Base-by-base conservation (phyloP, 2,113 vertebrate species). In the Dicentrarchus labrax region DNA sequence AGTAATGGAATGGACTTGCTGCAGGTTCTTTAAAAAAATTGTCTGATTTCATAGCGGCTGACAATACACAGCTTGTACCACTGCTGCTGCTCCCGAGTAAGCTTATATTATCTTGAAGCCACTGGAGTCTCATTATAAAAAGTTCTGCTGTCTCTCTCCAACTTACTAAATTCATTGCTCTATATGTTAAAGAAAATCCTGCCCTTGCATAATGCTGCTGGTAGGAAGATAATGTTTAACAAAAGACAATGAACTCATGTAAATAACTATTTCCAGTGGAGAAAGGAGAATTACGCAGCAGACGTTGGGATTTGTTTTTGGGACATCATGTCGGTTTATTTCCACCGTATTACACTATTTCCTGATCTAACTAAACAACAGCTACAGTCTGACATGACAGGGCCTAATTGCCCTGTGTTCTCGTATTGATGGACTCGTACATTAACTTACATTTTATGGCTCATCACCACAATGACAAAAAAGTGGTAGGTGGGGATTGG, bases 381-480 rank as follows among this genome's bases (percentile, higher is more conserved):
- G 19, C 43, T 7, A 54, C 22, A 57, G 56, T 76, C 64, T 60
- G 41, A 60, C 21, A 48, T 66, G 56, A 60, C 61, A 69, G 41
- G 57, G 6, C 19, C 21, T 70, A 80, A 86, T 71, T 80, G 36
- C 61, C 56, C 16, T 38, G 24, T 72, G 13, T 72, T 75, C n/a
- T 22, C n/a, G 21, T 59, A 51, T 41, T 79, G 68, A 88, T 56
- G 24, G 45, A 78, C 22, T 72, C 5, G 3, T 85, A 64, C 17
- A 72, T 91, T 78, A 68, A 71, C 64, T 74, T 57, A 59, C 45
- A 78, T 83, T 72, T 82, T 76, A 57, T 24, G 61, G 43, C 78
- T 89, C 60, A 85, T 93, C 78, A 82, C 30, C 4, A 62, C 1
- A 86, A 80, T 84, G 78, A 80, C 82, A 86, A 61, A 91, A 86